These are phyloP conservation scores for Patiria miniata DNA, from an alignment of 35 echinoderm and acorn worm genomes.

Conservation along the genomic window DNA sequence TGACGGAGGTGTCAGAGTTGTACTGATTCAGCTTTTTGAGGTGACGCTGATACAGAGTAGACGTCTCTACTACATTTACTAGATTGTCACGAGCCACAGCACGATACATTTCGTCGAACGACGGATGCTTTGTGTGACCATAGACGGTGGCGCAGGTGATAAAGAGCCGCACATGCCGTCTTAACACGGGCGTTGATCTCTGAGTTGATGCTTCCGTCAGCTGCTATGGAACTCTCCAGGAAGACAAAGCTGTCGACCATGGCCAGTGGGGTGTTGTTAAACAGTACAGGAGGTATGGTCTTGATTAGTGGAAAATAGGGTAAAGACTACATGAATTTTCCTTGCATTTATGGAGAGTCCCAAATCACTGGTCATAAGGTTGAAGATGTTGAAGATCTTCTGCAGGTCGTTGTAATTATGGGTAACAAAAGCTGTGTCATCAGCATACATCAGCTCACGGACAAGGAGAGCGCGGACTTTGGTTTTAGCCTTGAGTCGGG, in stretches of 20 bases:
- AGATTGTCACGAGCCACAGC: constrained; percentile 8
- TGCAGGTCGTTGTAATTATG: constrained; percentile 25
- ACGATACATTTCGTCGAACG: constrained; percentile 19
- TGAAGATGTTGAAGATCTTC: constrained; percentile 28
- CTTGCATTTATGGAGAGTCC: constrained; percentile 25
- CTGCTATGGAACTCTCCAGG: background rate
- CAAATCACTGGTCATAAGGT: background rate
- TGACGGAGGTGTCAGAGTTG: constrained; percentile 39
- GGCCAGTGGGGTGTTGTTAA: constrained; percentile 2
- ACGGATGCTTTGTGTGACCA: background rate
- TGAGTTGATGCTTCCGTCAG: constrained; percentile 25
- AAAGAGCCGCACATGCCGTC: constrained; percentile 17
- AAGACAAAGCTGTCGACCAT: constrained; percentile 5
- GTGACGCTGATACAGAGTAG: constrained; percentile 5
- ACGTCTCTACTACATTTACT: background rate
- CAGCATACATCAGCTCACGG: constrained; percentile 19
- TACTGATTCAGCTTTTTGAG: constrained; percentile 34
- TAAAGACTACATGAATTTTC: background rate
- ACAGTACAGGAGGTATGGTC: background rate
- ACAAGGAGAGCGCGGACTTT: constrained; percentile 17
- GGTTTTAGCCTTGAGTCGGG: constrained; percentile 40
- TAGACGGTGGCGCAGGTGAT: background rate
- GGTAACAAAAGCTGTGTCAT: constrained; percentile 24
- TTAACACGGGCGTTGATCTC: constrained; percentile 22
- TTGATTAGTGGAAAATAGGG: background rate